Evolutionary conservation across 2,888 invertebrate genomes (phyloP), one percentile per base, ranked within the genome.

Genomic region (Pimpla rufipes): DNA sequence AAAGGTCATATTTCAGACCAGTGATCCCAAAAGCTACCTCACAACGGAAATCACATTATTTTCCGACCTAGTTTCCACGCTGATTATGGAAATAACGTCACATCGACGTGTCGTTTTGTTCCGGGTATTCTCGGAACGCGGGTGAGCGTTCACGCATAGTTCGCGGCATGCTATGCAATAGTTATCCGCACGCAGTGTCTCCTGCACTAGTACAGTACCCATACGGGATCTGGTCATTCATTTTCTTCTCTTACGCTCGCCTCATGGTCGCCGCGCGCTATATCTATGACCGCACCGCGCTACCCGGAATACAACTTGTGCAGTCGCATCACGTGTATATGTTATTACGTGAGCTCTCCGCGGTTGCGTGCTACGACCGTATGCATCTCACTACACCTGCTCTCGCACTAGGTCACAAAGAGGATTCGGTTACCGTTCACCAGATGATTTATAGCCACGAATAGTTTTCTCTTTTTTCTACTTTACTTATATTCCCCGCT

Each of bases 371-470:
- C 71, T 67, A 42, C 66, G 76, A 83, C 76, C 79, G 83, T 80
- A 80, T 80, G 77, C 62, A 80, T 80, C 83, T 66, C 62, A 37
- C 62, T 45, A 70, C 70, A 52, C 21, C 52, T 66, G 79, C 70
- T 79, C 66, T 59, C 76, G 23, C 83, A 83, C 76, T 83, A 67
- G 83, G 83, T 83, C 83, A 83, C 59, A 83, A 80, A 83, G 76
- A 83, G 80, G 76, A 83, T 83, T 83, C 62, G 79, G 83, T 83
- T 83, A 83, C 83, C 83, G 83, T 83, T 83, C 79, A 73, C 76
- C 83, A 71, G 66, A 83, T 77, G 76, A 83, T 77, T 77, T 76
- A 83, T 80, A 47, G 62, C 76, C 59, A 73, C 68, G 71, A 73
- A 52, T 45, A 13, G 57, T 52, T 52, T 55, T 71, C 59, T 29